Base-by-base conservation (phyloP, 2,797 vertebrate species). In the Lepilemur septentrionalis region DNA sequence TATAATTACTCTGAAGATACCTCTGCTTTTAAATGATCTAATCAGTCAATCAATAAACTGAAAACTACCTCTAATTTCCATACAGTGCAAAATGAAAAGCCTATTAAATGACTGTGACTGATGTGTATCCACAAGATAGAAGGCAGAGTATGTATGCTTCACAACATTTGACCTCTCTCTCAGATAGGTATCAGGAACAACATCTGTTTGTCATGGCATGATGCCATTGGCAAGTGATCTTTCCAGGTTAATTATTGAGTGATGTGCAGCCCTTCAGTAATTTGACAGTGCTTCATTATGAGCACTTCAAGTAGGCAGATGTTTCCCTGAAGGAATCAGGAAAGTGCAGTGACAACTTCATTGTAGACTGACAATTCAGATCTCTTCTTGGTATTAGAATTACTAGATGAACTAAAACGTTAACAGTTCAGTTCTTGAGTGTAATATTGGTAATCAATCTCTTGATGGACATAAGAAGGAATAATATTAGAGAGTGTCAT, bases 211-310 rank as follows among this genome's bases (percentile, higher is more conserved):
- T 76, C 63, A 32, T 70, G 96, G 90, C 81, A 57, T 32, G 22
- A 90, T 92, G 96, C 95, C 72, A 50, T 2, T 96, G 93, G 55
- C 63, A 63, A 93, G 0, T 14, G 67, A n/a, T 83, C 55, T 87
- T 94, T 89, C 82, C 95, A 94, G 93, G 80, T 96, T 97, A 96
- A 97, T 96, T 93, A 10, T 20, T 90, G 89, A 78, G 50, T 95
- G 96, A 93, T 18, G 6, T 7, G 50, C 10, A 93, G 17, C 59
- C 65, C 18, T 22, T 32, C 6, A 15, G 92, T 55, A 91, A 97
- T 98, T 91, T 97, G 95, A 97, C 96, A 97, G 92, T 35, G 13
- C 94, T 98, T 98, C 6, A 13, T 96, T 90, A 41, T n/a, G 55
- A 95, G 81, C 67, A 50, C 43, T 85, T 96, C 11, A 57, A 95